phyloP scores from a whole-genome alignment of 2,113 vertebrate species.

The Melanocharis versteri region DNA sequence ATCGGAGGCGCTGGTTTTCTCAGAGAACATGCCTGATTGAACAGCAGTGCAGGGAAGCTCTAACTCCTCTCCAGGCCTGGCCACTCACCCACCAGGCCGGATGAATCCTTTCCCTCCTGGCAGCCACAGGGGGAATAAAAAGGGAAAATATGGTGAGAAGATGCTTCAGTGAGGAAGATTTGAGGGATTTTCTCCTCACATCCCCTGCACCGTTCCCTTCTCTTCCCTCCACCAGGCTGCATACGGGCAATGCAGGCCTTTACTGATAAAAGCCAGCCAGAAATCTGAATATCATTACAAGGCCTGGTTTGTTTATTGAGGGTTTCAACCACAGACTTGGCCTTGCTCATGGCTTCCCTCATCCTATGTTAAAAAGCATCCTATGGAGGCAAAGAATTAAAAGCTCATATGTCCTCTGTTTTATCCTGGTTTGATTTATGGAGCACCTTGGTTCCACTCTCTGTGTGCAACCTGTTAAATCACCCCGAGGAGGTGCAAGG shows the following conservation, averaged over 20 bases:
- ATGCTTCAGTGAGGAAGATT: background rate
- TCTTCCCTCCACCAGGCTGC: background rate
- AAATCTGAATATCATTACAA: background rate
- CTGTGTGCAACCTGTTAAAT: background rate
- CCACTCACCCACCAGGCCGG: background rate
- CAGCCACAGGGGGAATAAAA: background rate
- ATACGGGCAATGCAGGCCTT: background rate
- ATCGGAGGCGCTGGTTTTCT: background rate
- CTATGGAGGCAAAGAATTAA: background rate
- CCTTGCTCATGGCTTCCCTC: background rate
- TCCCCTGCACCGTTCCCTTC: background rate
- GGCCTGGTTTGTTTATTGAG: background rate
- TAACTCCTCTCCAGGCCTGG: background rate
- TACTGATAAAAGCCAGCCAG: background rate
- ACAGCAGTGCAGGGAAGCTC: background rate
- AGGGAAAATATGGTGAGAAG: background rate
- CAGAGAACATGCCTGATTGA: background rate
- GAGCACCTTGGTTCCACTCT: background rate
- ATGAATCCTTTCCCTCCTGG: background rate
- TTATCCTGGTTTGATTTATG: conserved; percentile 27
- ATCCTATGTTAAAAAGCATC: background rate
- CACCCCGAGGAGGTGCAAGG: background rate
- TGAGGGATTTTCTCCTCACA: background rate
- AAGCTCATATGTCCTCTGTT: background rate
- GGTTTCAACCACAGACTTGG: background rate